Conservation (phyloP, 2,113 vertebrate species). For the Tricholaema leucomelas region DNA sequence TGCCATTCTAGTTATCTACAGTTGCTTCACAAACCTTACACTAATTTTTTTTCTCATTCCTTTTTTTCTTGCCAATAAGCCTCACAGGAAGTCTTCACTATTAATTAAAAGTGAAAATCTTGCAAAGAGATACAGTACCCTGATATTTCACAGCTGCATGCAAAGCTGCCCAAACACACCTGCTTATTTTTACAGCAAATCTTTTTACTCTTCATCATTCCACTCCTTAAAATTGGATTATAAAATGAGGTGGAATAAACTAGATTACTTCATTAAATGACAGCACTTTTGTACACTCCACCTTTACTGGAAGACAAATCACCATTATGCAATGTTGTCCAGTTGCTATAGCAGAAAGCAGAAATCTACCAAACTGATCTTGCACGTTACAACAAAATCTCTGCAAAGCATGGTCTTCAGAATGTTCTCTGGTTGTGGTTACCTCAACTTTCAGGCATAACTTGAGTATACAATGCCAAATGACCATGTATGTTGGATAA, state of each 20-base stretch:
- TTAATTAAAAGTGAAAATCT: slow-evolving; percentile 27
- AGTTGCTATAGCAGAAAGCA: neutral
- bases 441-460: neutral
- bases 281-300: neutral
- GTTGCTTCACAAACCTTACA: neutral
- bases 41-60: neutral
- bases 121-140: neutral
- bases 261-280: neutral
- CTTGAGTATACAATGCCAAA: neutral
- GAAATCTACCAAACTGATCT: neutral
- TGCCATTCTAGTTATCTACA: neutral
- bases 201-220: slow-evolving; percentile 5
- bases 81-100: neutral
- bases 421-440: neutral
- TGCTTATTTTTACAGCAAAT: slow-evolving; percentile 17
- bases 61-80: neutral
- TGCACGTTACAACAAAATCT: accelerated
- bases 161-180: slow-evolving; percentile 5
- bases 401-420: neutral
- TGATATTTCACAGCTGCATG: slow-evolving; percentile 4
- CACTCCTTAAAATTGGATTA: neutral
- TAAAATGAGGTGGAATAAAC: slow-evolving; percentile 13
- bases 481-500: neutral
- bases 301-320: neutral
- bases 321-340: neutral